Percentiles rank a stretch among this genome's conserved stretches.
Conservation (phyloP, 2,113 vertebrate genomes). For the Hemiprocne comata region DNA sequence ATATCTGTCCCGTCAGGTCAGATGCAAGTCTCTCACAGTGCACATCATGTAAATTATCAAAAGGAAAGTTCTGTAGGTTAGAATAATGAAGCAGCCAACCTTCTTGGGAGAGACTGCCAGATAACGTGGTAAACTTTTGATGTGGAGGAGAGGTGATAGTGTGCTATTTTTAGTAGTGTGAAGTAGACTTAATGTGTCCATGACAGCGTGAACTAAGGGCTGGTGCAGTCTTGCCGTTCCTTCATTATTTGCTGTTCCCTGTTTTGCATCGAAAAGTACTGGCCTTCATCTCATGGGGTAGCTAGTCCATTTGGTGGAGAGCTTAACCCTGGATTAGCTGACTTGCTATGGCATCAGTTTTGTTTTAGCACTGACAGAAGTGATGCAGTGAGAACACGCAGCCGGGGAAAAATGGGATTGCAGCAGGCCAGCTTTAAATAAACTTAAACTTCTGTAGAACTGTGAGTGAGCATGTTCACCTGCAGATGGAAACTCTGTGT, state of each 20-base stretch:
- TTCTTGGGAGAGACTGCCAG: background rate
- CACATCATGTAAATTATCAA: background rate
- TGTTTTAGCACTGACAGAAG: background rate
- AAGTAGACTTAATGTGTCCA: background rate
- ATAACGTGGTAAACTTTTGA: background rate
- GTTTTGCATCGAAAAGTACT: background rate
- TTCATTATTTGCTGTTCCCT: slow-evolving; percentile 39
- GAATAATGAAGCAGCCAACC: background rate
- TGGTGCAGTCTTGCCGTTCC: slow-evolving; percentile 27
- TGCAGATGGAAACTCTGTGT: background rate
- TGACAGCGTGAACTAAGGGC: background rate
- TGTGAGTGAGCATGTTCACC: background rate
- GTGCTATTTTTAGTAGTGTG: slow-evolving; percentile 15
- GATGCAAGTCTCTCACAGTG: background rate
- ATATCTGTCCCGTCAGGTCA: background rate
- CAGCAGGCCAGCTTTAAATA: background rate
- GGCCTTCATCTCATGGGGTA: background rate
- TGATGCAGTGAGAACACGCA: background rate
- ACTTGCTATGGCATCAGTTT: background rate
- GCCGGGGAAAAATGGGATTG: background rate
- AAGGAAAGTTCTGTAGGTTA: background rate
- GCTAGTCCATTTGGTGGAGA: background rate
- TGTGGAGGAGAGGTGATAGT: slow-evolving; percentile 6
- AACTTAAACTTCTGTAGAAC: background rate
- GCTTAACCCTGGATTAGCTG: background rate